Evolutionary conservation across 2,888 invertebrate genomes (phyloP), one percentile per base, ranked within the genome.

Genomic region (Nysson spinosus): DNA sequence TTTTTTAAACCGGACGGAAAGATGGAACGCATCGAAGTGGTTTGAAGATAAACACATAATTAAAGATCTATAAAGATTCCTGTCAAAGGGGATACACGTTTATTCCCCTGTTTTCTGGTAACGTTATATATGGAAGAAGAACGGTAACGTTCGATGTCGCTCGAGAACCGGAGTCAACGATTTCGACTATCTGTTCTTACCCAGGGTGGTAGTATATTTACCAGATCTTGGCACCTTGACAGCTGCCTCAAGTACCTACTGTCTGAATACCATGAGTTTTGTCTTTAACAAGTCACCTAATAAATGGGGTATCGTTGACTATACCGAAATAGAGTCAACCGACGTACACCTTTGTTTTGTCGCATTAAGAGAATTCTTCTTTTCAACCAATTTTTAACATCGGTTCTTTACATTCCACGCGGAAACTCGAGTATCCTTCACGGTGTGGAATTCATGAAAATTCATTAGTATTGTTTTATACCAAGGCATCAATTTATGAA

Each of bases 161-260:
- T 43, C 24, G 54, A 55, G 40, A 57, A n/a, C n/a, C 24, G 47
- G 50, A 46, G 43, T 43, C 50, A 46, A 43, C 55, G 67, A 74
- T 74, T 74, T 74, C 65, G 67, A 35, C 57, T 51, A 71, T 72
- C 55, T 43, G 62, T 61, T 66, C 69, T 63, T 66, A 46, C 58
- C 46, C 55, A 61, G 50, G 55, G 60, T 51, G 69, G 54, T 56
- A 60, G 69, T 66, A 82, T 83, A 84, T 84, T 83, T 84, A 83
- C 84, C 82, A 83, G 80, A 75, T 71, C 72, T 71, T 77, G 81
- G 79, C 83, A 82, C 79, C 83, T 78, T 80, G 82, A 79, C 80
- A 80, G 81, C 66, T 68, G 49, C 70, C 74, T 73, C 76, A 69
- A 73, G 74, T 70, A 63, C 75, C 49, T 67, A 55, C 66, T 43